Base-by-base conservation (phyloP, 1,140 invertebrate species). In the Octopus sinensis region DNA sequence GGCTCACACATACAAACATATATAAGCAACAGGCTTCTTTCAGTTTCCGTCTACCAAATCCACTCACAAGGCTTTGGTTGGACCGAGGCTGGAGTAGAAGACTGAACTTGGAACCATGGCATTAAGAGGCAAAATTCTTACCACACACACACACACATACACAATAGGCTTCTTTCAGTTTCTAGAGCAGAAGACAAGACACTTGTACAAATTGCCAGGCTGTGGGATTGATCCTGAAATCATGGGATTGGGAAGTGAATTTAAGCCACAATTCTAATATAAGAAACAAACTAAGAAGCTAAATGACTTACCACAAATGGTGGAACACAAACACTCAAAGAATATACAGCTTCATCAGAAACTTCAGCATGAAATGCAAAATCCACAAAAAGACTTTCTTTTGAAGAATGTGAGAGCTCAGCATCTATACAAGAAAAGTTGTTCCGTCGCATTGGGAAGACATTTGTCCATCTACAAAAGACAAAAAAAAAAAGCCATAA, bases 261-360 rank as follows among this genome's bases (percentile, higher is more conserved):
- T 62, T 62, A 62, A 62, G 17, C 56, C 56, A 9, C 56, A 9
- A 9, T 17, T 9, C 56, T 17, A 62, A 62, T 2, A 62, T 12
- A 62, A 1, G 17, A 62, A 62, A 62, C 9, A 62, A 62, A 62
- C 4, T 0, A 73, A 17, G 30, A 43, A 43, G 10, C 79, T 54
- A 43, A 13, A 43, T 2, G n/a, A 84, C 86, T 80, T 82, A 88
- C 88, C n/a, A 88, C 84, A 81, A 86, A 84, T 7, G 85, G 84
- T 6, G 88, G 88, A 9, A 88, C 83, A 81, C 86, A 86, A 79
- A 88, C 85, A 68, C 84, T 86, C 6, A 88, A 83, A 17, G 85
- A 83, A 53, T 86, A 88, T 10, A 88, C 80, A 4, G 83, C 83
- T 52, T 83, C 84, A 54, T 82, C 81, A 43, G 86, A 85, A 13